Percentiles rank a stretch among this genome's conserved stretches.
Evolutionary conservation across 2,888 invertebrate species (phyloP).

Genomic region (Nineta flava): DNA sequence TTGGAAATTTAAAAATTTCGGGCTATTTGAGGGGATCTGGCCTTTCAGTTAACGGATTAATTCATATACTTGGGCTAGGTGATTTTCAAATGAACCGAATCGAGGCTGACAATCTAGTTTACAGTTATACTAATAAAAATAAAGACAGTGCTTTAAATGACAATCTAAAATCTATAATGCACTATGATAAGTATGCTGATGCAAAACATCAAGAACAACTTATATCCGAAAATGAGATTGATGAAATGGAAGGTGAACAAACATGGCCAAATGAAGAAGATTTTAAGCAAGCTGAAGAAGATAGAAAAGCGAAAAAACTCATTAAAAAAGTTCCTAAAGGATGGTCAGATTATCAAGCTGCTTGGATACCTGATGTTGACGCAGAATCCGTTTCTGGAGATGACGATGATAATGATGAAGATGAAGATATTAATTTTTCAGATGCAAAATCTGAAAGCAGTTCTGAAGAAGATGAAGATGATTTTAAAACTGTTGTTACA

Average conservation of each 20-base stretch:
- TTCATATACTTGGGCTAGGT: constrained; percentile 85
- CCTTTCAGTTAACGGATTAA: constrained; percentile 71
- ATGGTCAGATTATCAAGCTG: constrained; percentile 93
- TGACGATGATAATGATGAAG: constrained; percentile 39
- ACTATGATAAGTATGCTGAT: constrained; percentile 43
- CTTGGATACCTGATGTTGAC: constrained; percentile 68
- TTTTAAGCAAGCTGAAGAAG: constrained; percentile 51
- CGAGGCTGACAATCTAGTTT: constrained; percentile 36
- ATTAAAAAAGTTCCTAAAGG: constrained; percentile 83
- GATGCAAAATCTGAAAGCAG: constrained; percentile 25
- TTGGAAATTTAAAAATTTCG: constrained; percentile 60
- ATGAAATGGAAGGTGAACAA: constrained; percentile 90
- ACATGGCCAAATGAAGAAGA: constrained; percentile 95
- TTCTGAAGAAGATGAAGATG: constrained; percentile 36
- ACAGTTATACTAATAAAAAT: constrained; percentile 47
- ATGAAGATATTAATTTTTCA: constrained; percentile 21
- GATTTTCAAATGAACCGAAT: constrained; percentile 84
- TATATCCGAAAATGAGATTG: constrained; percentile 62
- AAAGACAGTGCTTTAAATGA: constrained; percentile 30
- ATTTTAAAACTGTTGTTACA: constrained; percentile 51
- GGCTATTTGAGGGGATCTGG: constrained; percentile 77
- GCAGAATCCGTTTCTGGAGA: constrained; percentile 33
- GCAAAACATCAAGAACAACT: constrained; percentile 56
- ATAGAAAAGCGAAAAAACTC: constrained; percentile 37
- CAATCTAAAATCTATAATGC: constrained; percentile 24